Evolutionary conservation across 64 coral and sea anemone species (phyloP).

Genomic region (Stylophora pistillata): DNA sequence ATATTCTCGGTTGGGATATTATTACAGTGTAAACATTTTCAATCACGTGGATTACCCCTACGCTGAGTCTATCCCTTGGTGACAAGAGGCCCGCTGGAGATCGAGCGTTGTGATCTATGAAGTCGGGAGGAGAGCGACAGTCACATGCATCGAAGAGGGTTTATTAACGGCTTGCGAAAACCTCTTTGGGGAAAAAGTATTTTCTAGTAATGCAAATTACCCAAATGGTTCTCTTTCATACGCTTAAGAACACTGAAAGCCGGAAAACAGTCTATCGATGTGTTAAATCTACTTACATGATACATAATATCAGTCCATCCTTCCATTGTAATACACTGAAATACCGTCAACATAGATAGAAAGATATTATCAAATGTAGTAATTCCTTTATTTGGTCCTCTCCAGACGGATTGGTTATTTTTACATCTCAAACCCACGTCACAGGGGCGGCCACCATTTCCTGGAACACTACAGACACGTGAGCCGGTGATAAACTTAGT

Average conservation of each 20-base stretch:
- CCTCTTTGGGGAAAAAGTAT: neutral
- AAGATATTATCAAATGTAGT: slow-evolving; percentile 99
- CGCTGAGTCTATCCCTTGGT: no score
- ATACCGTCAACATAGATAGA: slow-evolving; percentile 94
- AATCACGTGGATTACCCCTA: no score
- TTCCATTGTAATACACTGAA: slow-evolving; percentile 98
- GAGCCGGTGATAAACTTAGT: slow-evolving; percentile 28
- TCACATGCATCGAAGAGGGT: no score
- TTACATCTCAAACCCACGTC: slow-evolving; percentile 35
- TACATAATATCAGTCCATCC: slow-evolving; percentile 99
- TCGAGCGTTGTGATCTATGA: no score
- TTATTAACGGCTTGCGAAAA: no score
- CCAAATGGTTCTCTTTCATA: no score
- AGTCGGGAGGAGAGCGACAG: no score
- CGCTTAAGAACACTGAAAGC: neutral
- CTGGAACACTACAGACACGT: slow-evolving; percentile 65
- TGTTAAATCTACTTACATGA: slow-evolving; percentile 66
- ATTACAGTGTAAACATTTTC: no score
- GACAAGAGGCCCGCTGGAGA: no score
- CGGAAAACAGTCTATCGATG: neutral
- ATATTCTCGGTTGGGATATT: no score
- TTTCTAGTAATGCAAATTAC: no score
- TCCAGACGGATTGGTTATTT: slow-evolving; percentile 55
- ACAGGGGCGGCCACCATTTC: slow-evolving; percentile 52
- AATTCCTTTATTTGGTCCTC: slow-evolving; percentile 86